Conservation (phyloP, 2,797 vertebrate species). For the Bothrops alternatus region DNA sequence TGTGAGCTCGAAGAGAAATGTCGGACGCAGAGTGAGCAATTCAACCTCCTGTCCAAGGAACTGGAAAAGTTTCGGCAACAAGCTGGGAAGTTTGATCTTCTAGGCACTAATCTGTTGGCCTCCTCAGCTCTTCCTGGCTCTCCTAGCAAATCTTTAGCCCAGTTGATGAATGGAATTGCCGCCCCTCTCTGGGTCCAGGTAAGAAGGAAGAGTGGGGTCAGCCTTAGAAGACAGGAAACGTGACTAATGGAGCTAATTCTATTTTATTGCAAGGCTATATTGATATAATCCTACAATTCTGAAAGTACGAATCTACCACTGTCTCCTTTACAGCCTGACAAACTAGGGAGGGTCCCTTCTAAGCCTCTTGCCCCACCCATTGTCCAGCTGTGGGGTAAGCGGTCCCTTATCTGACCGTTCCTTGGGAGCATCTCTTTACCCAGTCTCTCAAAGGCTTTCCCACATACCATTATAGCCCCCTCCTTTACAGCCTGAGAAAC, state of each 20-base stretch:
- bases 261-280: not conserved
- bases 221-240: not conserved
- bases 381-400: too few species aligned
- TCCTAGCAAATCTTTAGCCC: conserved; percentile 82
- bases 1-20: conserved; percentile 97
- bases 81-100: conserved; percentile 87
- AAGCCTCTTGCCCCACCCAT: too few species aligned
- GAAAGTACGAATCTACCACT: not conserved
- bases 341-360: too few species aligned
- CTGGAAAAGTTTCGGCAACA: conserved; percentile 91
- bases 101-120: conserved; percentile 73
- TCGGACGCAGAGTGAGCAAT: conserved; percentile 93
- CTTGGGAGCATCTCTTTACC: too few species aligned
- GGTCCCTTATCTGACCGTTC: too few species aligned
- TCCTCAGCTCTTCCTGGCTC: conserved; percentile 74
- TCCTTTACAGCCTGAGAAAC: too few species aligned
- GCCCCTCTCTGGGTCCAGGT: conserved; percentile 87
- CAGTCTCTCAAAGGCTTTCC: too few species aligned
- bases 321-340: not conserved
- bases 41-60: conserved; percentile 92
- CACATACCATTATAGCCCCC: too few species aligned
- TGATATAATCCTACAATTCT: not conserved
- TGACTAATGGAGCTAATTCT: not conserved
- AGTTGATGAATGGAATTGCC: conserved; percentile 90
- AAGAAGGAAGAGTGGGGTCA: conserved; percentile 28